Percentiles rank a stretch among this genome's conserved stretches.
These are phyloP conservation scores for Apantesis nais DNA, from an alignment of 2,888 invertebrate genomes.

Conservation along the genomic window DNA sequence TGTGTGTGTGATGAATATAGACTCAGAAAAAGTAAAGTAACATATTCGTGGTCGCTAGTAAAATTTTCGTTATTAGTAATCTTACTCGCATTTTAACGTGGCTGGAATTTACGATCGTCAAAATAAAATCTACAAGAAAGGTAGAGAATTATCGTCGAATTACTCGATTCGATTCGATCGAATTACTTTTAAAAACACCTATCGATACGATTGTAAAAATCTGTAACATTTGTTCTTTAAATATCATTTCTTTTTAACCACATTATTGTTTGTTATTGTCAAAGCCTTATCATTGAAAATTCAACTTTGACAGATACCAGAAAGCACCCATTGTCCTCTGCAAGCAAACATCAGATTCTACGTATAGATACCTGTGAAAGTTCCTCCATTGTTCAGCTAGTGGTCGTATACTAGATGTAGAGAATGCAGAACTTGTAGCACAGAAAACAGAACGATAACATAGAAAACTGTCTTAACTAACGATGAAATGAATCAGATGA, in stretches of 20 bases:
- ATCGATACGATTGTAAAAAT: not conserved
- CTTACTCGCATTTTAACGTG: too few relatives aligned
- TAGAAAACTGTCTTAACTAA: not conserved
- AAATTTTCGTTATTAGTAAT: not conserved
- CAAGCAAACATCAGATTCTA: constrained; percentile 25
- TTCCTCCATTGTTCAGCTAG: constrained; percentile 24
- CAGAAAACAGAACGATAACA: not conserved
- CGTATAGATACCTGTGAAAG: constrained; percentile 34
- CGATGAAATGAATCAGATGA: not conserved
- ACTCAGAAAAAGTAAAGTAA: not conserved
- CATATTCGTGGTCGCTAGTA: too few relatives aligned
- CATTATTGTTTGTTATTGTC: constrained; percentile 6
- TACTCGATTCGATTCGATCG: too few relatives aligned
- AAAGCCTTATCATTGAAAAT: constrained; percentile 4
- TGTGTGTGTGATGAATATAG: not conserved
- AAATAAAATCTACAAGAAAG: not conserved
- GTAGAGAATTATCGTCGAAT: too few relatives aligned
- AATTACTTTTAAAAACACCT: too few relatives aligned
- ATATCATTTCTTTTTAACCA: constrained; percentile 11
- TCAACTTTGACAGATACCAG: constrained; percentile 35
- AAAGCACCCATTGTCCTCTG: constrained; percentile 38
- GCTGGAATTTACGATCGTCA: too few relatives aligned
- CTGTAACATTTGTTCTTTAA: not conserved
- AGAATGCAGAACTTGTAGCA: not conserved
- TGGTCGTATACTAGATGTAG: not conserved